Evolutionary conservation across 53 echinoderm and acorn worm genomes (phyloP).

Genomic region (Actinopyga echinites): DNA sequence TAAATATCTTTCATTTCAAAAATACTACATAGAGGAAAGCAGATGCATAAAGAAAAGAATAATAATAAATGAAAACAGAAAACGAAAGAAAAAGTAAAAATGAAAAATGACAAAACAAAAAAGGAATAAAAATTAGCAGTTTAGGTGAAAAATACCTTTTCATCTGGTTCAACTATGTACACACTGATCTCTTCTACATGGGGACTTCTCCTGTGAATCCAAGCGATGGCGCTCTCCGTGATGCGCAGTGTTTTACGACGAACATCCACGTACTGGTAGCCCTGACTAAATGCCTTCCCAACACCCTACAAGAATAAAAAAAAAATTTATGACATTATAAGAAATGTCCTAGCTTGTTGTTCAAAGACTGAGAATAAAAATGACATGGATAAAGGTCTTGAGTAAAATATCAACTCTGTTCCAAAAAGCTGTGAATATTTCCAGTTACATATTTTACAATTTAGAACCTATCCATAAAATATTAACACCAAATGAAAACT

Average conservation of each 20-base stretch:
- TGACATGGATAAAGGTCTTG: too few species aligned
- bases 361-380: too few species aligned
- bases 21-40: neutral
- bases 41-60: neutral
- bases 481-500: too few species aligned
- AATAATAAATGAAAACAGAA: neutral
- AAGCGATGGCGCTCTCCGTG: conserved; percentile 93
- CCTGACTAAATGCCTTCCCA: conserved; percentile 85
- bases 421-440: too few species aligned
- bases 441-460: too few species aligned
- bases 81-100: neutral
- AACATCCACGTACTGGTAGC: conserved; percentile 94
- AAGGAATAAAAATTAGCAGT: neutral
- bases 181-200: conserved; percentile 87
- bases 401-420: too few species aligned
- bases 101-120: neutral
- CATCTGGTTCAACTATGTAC: conserved; percentile 97
- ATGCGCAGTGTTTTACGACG: conserved; percentile 94
- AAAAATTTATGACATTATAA: too few species aligned
- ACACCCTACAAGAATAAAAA: too few species aligned
- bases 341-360: too few species aligned
- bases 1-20: neutral
- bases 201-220: conserved; percentile 96
- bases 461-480: too few species aligned
- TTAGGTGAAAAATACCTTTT: conserved; percentile 67